Evolutionary conservation across 1,140 invertebrate species (phyloP), one percentile per base, ranked within the genome.

Genomic region (Aradophagus sp.): DNA sequence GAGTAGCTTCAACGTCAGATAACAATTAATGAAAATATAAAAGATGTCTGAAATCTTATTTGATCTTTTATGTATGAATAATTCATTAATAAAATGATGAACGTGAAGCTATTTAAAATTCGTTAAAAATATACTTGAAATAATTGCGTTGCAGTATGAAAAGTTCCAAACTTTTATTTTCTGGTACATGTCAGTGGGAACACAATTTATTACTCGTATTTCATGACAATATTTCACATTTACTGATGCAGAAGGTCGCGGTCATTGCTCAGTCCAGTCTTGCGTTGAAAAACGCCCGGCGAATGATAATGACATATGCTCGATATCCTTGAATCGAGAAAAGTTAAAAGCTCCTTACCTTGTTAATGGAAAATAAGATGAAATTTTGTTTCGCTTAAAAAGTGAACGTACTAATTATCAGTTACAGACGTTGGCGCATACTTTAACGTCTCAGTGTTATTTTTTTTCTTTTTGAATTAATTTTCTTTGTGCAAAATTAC

Each of bases 221-320:
- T 66, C 50, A 55, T 55, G 15, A 38, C 12, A 12, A 50, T 42
- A 38, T 52, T 36, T 53, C 12, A 19, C 27, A 53, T 59, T 59
- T 39, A 32, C 15, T 47, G 5, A 48, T 62, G 36, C 8, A 20
- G 48, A 72, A 72, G 69, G 61, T 62, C 56, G 61, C 38, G 62
- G 56, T 67, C 53, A 71, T 63, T 71, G 61, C 42, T 55, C 47
- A 71, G 69, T 42, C 55, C 23, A 66, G 39, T 38, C 61, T 53
- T 59, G 52, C 20, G 26, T 42, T 72, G 23, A 20, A 61, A 72
- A 62, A 62, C 50, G 56, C 19, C 23, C 27, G 13, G 32, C 27
- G 69, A 55, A 72, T 72, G 12, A 66, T 61, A 70, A 70, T 47
- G 27, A 59, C 32, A 59, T 10, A 8, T 53, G 34, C 29, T 45